Evolutionary conservation across 1,140 invertebrate genomes (phyloP).

Genomic region (Physella acuta): DNA sequence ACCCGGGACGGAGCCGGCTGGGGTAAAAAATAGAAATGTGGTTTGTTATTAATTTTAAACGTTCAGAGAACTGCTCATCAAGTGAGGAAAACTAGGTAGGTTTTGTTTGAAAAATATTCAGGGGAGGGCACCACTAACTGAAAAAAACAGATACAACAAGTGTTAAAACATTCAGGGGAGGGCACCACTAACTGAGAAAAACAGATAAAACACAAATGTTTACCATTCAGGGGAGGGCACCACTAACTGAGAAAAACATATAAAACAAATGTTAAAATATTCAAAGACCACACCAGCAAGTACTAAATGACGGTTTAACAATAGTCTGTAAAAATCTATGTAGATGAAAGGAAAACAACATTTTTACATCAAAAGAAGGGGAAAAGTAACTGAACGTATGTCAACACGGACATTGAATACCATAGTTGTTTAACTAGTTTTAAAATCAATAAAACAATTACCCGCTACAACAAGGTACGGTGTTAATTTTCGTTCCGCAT

Average conservation of each 20-base stretch:
- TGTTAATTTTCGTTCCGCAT: conserved; percentile 67
- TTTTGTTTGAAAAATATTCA: not conserved
- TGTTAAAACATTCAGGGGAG: not conserved
- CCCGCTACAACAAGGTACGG: conserved; percentile 80
- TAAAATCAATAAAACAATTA: conserved; percentile 38
- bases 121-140: not conserved
- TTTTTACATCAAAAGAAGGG: no score
- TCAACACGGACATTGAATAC: not conserved
- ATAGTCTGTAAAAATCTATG: no score
- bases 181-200: not conserved
- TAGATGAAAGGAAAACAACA: no score
- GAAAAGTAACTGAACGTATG: no score
- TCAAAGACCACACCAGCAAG: not conserved
- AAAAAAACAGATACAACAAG: not conserved
- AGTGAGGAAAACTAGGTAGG: no score
- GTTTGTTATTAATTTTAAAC: not conserved
- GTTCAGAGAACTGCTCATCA: no score
- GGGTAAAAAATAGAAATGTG: conserved; percentile 23
- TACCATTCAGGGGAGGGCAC: not conserved
- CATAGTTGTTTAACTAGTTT: not conserved
- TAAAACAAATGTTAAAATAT: not conserved
- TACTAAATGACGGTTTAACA: no score
- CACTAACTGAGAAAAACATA: not conserved
- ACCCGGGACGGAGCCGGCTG: conserved; percentile 69
- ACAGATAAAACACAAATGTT: not conserved